Base-by-base conservation (phyloP, 2,888 invertebrate species). In the Nemoura dubitans region DNA sequence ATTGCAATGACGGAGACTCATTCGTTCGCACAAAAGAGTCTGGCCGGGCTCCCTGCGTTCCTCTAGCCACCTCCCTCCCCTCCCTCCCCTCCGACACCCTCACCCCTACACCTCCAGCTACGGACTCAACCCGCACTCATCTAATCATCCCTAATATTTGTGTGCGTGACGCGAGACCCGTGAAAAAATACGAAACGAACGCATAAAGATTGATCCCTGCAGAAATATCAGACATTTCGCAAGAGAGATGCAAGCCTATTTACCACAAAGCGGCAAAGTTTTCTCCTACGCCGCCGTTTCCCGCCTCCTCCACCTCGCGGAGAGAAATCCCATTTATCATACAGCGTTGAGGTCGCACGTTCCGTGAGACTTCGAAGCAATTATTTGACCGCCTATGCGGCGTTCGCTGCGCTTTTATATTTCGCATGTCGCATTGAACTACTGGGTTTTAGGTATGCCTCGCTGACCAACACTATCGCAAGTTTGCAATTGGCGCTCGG, bases 61-160 rank as follows among this genome's bases (percentile, higher is more conserved):
- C 36, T n/a, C n/a, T 36, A 59, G 6, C 21, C 59, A 10, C 16
- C 10, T 21, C 59, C 59, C 59, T 59, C 59, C 21, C 21, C 59
- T 14, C 2, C 21, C 59, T 59, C 14, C 59, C 59, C 10, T 10
- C 36, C 36, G 5, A 36, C 36, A 36, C 10, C 10, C 36, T 10
- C 36, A 3, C 3, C 3, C 36, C 36, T 10, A 21, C 59, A 7
- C 59, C 21, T 59, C 59, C 14, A 7, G 21, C 59, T 16, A 59
- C 36, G 36, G 10, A 59, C 59, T 21, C 59, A 59, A 3, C 16
- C 59, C 59, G 59, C 59, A 59, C 59, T 59, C 59, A 59, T 59
- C 59, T 59, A 59, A 59, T 59, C 59, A 59, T 59, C 59, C 21
- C 59, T 59, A 59, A 59, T 59, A 59, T 59, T 59, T 59, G 59